These are phyloP conservation scores for Nephotettix cincticeps DNA, from an alignment of 1,140 invertebrate species.

Conservation along the genomic window DNA sequence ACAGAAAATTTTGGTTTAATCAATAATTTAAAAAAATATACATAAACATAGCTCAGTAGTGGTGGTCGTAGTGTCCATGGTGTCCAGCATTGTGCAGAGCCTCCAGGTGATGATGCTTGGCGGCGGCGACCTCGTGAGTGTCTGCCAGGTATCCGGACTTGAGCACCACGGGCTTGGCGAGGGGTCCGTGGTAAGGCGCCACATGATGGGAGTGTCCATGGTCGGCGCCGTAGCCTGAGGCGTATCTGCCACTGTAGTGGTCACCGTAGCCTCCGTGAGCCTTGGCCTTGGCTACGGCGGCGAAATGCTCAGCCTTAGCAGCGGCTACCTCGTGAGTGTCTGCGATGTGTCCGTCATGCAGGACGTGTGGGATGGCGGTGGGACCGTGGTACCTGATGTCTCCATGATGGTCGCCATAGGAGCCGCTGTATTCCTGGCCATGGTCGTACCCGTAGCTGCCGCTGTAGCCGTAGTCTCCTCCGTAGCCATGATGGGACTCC, in stretches of 20 bases:
- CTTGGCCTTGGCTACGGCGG: conserved; percentile 25
- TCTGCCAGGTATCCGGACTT: conserved; percentile 30
- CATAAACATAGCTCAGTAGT: too few species aligned
- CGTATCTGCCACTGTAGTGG: not conserved
- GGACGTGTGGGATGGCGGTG: not conserved
- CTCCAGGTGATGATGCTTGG: conserved; percentile 36
- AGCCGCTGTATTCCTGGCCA: conserved; percentile 36
- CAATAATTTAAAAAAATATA: too few species aligned
- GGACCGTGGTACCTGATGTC: conserved; percentile 18
- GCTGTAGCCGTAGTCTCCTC: conserved; percentile 11
- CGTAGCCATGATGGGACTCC: conserved; percentile 30
- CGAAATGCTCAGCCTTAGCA: conserved; percentile 37
- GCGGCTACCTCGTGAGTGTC: conserved; percentile 36
- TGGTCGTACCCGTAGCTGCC: conserved; percentile 30
- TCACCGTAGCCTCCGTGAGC: conserved; percentile 28
- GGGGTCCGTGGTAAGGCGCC: conserved; percentile 24
- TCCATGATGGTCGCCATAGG: not conserved
- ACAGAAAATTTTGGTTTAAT: too few species aligned
- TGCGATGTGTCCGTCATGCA: conserved; percentile 25
- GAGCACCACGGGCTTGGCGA: conserved; percentile 26
- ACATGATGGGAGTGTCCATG: not conserved
- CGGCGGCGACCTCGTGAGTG: conserved; percentile 35
- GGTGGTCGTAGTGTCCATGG: not conserved
- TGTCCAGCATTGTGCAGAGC: conserved; percentile 27
- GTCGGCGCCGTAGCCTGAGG: not conserved